These are phyloP conservation scores for Ariopsis seemanni DNA, from an alignment of 2,113 vertebrate genomes.

Conservation along the genomic window DNA sequence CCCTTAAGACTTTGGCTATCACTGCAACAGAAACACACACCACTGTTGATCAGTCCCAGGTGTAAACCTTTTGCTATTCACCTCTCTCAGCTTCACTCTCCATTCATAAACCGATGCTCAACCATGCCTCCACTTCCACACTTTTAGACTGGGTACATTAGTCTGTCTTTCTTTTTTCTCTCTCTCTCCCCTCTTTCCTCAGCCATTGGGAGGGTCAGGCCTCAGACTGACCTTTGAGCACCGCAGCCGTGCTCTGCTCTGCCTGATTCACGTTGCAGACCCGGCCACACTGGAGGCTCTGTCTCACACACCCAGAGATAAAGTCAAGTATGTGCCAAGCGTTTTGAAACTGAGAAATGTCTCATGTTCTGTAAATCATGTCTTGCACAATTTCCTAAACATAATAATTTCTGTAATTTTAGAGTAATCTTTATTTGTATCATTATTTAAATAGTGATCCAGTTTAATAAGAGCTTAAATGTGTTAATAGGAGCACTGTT, in stretches of 20 bases:
- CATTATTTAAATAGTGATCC: not conserved
- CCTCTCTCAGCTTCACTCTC: too few species aligned
- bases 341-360: not conserved
- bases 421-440: not conserved
- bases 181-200: not conserved
- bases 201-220: constrained; percentile 77
- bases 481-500: not conserved
- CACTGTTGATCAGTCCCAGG: too few species aligned
- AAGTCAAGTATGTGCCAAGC: constrained; percentile 79
- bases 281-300: constrained; percentile 77
- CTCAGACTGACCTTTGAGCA: constrained; percentile 85
- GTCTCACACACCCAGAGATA: constrained; percentile 79
- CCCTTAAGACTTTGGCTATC: too few species aligned
- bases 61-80: too few species aligned
- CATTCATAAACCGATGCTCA: too few species aligned
- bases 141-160: too few species aligned
- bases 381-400: not conserved
- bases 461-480: too few species aligned
- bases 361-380: not conserved
- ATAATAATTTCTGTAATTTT: not conserved
- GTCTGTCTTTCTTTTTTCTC: not conserved
- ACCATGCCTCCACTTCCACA: too few species aligned
- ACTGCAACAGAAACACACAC: too few species aligned
- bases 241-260: constrained; percentile 84
- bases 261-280: constrained; percentile 84